phyloP scores from a whole-genome alignment of 2,113 vertebrate genomes.

The Labeo rohita region DNA sequence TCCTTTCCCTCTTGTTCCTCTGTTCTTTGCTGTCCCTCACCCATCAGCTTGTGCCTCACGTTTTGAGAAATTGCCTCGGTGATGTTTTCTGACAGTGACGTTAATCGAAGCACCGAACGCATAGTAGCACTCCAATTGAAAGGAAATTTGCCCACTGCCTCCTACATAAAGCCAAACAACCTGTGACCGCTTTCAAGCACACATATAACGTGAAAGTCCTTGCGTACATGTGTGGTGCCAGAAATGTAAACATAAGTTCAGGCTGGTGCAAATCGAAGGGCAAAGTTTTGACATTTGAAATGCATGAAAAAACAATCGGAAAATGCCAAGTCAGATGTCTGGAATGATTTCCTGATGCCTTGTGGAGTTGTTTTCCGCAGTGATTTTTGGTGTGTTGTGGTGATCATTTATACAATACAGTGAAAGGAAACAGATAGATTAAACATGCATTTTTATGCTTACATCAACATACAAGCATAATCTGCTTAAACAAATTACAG shows the following conservation, averaged over 20 bases:
- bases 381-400: not conserved
- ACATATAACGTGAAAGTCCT: not conserved
- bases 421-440: not conserved
- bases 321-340: not conserved
- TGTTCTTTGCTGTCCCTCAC: not conserved
- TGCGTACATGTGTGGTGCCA: not conserved
- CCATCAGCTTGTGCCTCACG: slow-evolving; percentile 18
- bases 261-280: not conserved
- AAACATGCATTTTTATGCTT: not conserved
- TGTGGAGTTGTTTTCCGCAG: not conserved
- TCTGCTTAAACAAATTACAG: not conserved
- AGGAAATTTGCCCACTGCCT: slow-evolving; percentile 48
- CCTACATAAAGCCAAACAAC: slow-evolving; percentile 44
- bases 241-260: slow-evolving; percentile 18
- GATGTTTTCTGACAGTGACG: slow-evolving; percentile 70
- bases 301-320: not conserved
- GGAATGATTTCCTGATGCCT: not conserved
- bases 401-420: not conserved
- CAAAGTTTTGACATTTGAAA: not conserved
- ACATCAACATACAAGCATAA: not conserved
- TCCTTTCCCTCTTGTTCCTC: not conserved
- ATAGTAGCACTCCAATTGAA: slow-evolving; percentile 59
- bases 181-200: not conserved
- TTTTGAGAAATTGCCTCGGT: slow-evolving; percentile 68
- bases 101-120: slow-evolving; percentile 72